Conservation (phyloP, 2,113 vertebrate genomes). For the Phalacrocorax carbo region DNA sequence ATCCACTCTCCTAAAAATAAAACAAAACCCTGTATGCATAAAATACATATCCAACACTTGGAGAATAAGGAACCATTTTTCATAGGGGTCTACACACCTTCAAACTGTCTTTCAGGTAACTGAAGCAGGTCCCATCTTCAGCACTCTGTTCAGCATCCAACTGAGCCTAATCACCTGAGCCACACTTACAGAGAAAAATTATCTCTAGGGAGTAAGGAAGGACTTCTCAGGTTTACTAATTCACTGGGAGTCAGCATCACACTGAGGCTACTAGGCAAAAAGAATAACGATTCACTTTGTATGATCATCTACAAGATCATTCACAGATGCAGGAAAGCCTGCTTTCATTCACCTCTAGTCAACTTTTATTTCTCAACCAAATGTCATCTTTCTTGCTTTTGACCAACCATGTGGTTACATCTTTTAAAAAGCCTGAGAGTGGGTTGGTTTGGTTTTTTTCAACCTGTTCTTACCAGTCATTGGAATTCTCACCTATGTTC, state of each 20-base stretch:
- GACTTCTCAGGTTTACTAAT: neutral
- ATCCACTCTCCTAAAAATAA: neutral
- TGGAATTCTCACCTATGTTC: neutral
- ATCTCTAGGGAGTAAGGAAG: neutral
- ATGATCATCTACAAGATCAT: neutral
- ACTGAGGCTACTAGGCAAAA: neutral
- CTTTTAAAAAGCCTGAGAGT: neutral
- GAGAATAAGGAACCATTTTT: neutral
- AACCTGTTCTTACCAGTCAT: neutral
- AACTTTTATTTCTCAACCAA: neutral
- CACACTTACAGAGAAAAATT: neutral
- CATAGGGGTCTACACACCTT: no score
- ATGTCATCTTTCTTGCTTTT: neutral
- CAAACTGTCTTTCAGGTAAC: neutral
- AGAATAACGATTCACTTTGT: neutral
- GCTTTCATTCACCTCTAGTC: neutral
- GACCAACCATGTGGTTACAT: neutral
- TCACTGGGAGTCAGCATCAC: neutral
- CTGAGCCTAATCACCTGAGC: neutral
- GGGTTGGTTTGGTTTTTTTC: neutral
- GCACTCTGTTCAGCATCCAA: neutral
- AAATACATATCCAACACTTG: neutral
- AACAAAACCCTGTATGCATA: neutral
- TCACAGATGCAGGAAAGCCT: neutral
- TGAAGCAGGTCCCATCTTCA: neutral